A percentile compares a stretch with the other conserved stretches of the same genome.
Evolutionary conservation across 2,888 invertebrate genomes (phyloP).

Genomic region (Allacma fusca): DNA sequence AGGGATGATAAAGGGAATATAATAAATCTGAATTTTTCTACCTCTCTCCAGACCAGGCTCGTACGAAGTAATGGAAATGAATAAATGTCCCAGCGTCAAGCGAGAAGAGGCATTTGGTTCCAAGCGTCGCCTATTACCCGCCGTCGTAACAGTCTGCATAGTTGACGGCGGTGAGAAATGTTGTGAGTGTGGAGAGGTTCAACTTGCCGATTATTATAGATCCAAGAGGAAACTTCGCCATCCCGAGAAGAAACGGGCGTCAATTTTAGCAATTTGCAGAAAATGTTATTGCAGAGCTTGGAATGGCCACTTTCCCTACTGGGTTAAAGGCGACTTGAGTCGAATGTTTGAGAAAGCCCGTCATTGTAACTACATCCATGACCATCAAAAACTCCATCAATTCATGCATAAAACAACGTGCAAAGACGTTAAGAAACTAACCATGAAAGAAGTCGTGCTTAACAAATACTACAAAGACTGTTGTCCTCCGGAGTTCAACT

Average conservation of each 20-base stretch:
- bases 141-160: slow-evolving; percentile 42
- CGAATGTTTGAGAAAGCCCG: slow-evolving; percentile 42
- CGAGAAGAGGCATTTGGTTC: slow-evolving; percentile 41
- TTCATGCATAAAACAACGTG: slow-evolving; percentile 42
- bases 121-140: slow-evolving; percentile 26
- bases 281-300: slow-evolving; percentile 46
- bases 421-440: slow-evolving; percentile 33
- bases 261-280: slow-evolving; percentile 38
- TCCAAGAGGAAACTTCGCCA: slow-evolving; percentile 28
- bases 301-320: slow-evolving; percentile 39
- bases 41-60: slow-evolving; percentile 37
- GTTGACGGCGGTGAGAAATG: slow-evolving; percentile 43
- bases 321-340: slow-evolving; percentile 16
- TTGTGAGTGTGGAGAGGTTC: slow-evolving; percentile 45
- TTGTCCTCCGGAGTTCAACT: slow-evolving; percentile 30
- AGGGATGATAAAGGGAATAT: too few species aligned
- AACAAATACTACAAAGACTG: slow-evolving; percentile 46
- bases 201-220: slow-evolving; percentile 46
- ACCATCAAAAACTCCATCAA: slow-evolving; percentile 41
- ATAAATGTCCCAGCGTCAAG: slow-evolving; percentile 27
- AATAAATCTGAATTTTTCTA: too few species aligned
- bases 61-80: slow-evolving; percentile 2
- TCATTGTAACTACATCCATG: slow-evolving; percentile 47
- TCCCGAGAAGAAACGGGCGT: slow-evolving; percentile 16
- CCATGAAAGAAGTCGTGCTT: slow-evolving; percentile 37